phyloP scores from a whole-genome alignment of 2,113 vertebrate genomes.

The Rhea pennata region DNA sequence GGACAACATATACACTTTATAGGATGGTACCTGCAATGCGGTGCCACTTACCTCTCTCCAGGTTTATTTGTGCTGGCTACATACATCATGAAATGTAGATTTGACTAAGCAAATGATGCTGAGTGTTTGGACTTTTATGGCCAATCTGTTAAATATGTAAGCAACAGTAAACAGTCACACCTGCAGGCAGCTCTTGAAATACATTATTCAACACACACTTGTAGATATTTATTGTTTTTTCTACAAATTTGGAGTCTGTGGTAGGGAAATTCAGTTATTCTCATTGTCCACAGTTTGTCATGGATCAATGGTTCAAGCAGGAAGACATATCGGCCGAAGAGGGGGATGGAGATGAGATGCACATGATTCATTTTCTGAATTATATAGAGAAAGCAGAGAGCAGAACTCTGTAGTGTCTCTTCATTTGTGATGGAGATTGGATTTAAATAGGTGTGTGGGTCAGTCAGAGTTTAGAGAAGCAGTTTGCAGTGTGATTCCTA shows the following conservation, averaged over 20 bases:
- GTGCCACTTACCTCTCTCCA: not conserved
- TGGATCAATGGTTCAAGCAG: not conserved
- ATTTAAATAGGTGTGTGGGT: not conserved
- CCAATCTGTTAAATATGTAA: not conserved
- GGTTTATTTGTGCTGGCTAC: not conserved
- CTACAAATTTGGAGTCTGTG: not conserved
- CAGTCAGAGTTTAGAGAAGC: not conserved
- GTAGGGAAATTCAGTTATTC: not conserved
- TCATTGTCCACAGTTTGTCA: not conserved
- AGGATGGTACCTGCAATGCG: not conserved
- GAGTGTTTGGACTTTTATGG: slow-evolving; percentile 1
- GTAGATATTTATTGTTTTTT: not conserved
- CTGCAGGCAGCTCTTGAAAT: not conserved
- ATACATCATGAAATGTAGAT: slow-evolving; percentile 3
- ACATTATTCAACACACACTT: not conserved
- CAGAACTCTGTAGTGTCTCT: not conserved
- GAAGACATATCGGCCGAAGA: not conserved
- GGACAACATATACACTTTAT: not conserved
- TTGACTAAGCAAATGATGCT: not conserved
- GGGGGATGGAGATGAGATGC: rapidly evolving
- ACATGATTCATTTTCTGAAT: not conserved
- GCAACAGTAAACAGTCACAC: not conserved
- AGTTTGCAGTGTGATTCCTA: not conserved
- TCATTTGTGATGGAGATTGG: not conserved
- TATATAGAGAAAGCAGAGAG: not conserved